Percentiles rank a stretch among this genome's conserved stretches.
Evolutionary conservation across 1,140 invertebrate genomes (phyloP).

Genomic region (Ooceraea biroi): DNA sequence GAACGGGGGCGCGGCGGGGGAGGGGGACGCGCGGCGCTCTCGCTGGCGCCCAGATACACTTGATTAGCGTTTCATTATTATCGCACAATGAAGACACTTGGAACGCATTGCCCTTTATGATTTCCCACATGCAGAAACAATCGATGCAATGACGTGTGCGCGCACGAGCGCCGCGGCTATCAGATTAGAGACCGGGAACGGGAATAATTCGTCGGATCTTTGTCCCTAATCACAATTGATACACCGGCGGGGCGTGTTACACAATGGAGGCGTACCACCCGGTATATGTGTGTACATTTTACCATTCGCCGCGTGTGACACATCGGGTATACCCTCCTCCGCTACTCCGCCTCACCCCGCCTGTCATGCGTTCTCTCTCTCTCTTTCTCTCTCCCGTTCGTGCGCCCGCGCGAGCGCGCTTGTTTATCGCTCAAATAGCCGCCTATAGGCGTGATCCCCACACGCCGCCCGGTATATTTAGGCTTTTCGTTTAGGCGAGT

Average conservation of each 20-base stretch:
- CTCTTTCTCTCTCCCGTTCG: not conserved
- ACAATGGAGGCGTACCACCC: slow-evolving; percentile 75
- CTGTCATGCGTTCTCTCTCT: not conserved
- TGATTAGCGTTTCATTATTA: slow-evolving; percentile 72
- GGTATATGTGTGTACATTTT: slow-evolving; percentile 75
- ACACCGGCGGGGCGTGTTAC: slow-evolving; percentile 71
- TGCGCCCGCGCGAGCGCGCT: slow-evolving; percentile 33
- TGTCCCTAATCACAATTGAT: slow-evolving; percentile 78
- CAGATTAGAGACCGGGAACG: slow-evolving; percentile 76
- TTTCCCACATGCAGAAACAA: slow-evolving; percentile 75
- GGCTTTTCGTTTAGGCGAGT: slow-evolving; percentile 73
- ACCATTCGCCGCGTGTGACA: slow-evolving; percentile 76
- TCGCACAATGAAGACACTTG: slow-evolving; percentile 69
- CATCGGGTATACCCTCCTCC: slow-evolving; percentile 52
- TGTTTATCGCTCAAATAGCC: slow-evolving; percentile 78
- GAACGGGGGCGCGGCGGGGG: not conserved
- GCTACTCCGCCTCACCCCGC: not conserved
- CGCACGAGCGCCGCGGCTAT: slow-evolving; percentile 68
- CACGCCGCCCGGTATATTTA: slow-evolving; percentile 76
- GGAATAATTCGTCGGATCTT: slow-evolving; percentile 78
- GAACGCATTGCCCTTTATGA: slow-evolving; percentile 74
- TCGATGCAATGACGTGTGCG: slow-evolving; percentile 75
- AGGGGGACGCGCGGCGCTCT: slow-evolving; percentile 15
- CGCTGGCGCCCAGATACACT: slow-evolving; percentile 59
- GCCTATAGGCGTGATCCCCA: slow-evolving; percentile 74